Evolutionary conservation across 2,113 vertebrate species (phyloP), one percentile per base, ranked within the genome.

Genomic region (Paratilapia polleni): DNA sequence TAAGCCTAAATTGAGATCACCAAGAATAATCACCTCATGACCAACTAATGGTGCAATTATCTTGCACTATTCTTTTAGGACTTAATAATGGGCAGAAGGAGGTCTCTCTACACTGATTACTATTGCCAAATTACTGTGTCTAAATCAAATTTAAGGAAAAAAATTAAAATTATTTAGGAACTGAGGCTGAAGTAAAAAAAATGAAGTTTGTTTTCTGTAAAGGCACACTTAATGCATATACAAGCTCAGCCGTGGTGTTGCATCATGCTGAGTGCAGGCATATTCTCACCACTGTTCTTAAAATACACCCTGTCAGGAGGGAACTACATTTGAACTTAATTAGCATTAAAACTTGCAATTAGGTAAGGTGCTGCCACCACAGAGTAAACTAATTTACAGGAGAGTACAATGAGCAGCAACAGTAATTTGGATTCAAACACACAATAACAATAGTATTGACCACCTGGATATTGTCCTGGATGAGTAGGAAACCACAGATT

Each of bases 261-360:
- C 79, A 80, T 74, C 43, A 24, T 9, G 26, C 22, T 77, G 57
- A 54, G 80, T 47, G 54, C 43, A 87, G 47, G 9, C 8, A 1
- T 61, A 19, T 83, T 11, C 19, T 75, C 54, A 6, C 19, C 61
- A n/a, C 56, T 62, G 47, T 77, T 52, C 49, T 64, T 43, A 64
- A 63, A 66, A 84, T 66, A 79, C 66, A 73, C 84, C 61, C 12
- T 20, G 81, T 77, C 26, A 59, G 63, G 17, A 80, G 36, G 76
- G 56, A 89, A 83, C 85, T 83, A 59, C 56, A 76, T 87, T 85
- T 81, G 82, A 85, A 85, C 90, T 81, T 86, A 81, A 89, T 91
- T 85, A 85, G 70, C 79, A 60, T 87, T 73, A 87, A 81, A 12
- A 13, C 73, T 62, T 47, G 54, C 66, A 89, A 83, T 85, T 82